Base-by-base conservation (phyloP, 2,113 vertebrate species). In the Heterotilapia buettikoferi region DNA sequence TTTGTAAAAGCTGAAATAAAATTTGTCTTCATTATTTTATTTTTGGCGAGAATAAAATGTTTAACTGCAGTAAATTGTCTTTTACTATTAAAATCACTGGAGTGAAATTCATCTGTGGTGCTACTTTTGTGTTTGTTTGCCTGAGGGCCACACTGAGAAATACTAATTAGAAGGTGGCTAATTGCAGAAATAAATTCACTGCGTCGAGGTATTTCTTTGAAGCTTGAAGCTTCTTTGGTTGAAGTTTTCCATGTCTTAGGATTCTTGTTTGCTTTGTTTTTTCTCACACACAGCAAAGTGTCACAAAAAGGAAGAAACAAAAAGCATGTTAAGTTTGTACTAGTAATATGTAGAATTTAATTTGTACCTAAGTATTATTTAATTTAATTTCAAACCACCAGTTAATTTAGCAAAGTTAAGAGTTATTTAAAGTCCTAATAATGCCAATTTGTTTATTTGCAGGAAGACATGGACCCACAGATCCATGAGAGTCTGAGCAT, bases 401-500 rank as follows among this genome's bases (percentile, higher is more conserved):
- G n/a, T 21, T 21, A 21, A 5, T 54, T 54, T 24, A 21, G n/a
- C 53, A 24, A 52, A 76, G 68, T 45, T 61, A 61, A 2, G 26
- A 71, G 13, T 43, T 26, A 73, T 45, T 6, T 71, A 0, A 71
- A 71, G 21, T 73, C 13, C 24, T 38, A 24, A 24, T 71, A 29
- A 21, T 7, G 14, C 12, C 33, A 21, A 38, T 21, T 21, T 14
- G 92, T 84, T 90, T 88, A 76, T 84, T 87, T 86, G 63, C 88
- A 99, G 98, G 99, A 99, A 92, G 98, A 99, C 92, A 94, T 95
- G 9, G 98, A 99, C 52, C 98, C 98, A 54, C 95, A 98, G 61
- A 84, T 99, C 90, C 97, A 98, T 2, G 98, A 99, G 95, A 99
- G 98, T 89, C 97, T 99, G 54, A 97, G 97, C 87, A 98, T 99